Conservation (phyloP, 2,113 vertebrate species). For the Callithrix jacchus region DNA sequence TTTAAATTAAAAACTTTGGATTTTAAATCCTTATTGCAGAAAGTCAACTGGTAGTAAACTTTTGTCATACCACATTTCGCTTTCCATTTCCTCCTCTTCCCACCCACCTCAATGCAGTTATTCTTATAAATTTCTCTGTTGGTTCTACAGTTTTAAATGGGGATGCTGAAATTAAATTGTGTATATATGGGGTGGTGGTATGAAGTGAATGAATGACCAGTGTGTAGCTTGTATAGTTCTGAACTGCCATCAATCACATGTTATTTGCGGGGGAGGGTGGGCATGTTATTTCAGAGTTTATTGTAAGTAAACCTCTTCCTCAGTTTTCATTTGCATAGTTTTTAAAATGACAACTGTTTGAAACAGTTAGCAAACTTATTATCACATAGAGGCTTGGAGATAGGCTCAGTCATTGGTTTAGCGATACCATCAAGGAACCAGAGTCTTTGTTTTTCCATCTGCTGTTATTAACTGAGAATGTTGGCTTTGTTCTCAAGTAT, state of each 20-base stretch:
- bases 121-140: not conserved
- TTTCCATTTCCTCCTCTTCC: not conserved
- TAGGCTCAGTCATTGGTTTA: not conserved
- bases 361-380: conserved; percentile 1
- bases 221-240: not conserved
- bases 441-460: not conserved
- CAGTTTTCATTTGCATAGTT: not conserved
- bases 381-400: not conserved
- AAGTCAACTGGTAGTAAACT: not conserved
- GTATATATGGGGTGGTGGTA: not conserved
- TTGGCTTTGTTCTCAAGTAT: conserved; percentile 20
- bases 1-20: not conserved
- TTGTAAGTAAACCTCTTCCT: not conserved
- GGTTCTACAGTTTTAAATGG: not conserved
- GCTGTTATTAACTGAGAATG: not conserved
- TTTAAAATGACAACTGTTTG: not conserved
- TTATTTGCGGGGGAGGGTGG: not conserved
- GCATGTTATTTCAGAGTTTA: not conserved
- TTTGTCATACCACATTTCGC: not conserved
- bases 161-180: not conserved
- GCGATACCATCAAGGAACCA: not conserved
- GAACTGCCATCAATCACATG: not conserved
- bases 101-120: not conserved
- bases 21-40: conserved; percentile 1
- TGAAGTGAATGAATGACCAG: not conserved